Percentiles rank a stretch among this genome's conserved stretches.
Evolutionary conservation across 2,797 vertebrate species (phyloP).

Genomic region (Acanthiza pusilla): DNA sequence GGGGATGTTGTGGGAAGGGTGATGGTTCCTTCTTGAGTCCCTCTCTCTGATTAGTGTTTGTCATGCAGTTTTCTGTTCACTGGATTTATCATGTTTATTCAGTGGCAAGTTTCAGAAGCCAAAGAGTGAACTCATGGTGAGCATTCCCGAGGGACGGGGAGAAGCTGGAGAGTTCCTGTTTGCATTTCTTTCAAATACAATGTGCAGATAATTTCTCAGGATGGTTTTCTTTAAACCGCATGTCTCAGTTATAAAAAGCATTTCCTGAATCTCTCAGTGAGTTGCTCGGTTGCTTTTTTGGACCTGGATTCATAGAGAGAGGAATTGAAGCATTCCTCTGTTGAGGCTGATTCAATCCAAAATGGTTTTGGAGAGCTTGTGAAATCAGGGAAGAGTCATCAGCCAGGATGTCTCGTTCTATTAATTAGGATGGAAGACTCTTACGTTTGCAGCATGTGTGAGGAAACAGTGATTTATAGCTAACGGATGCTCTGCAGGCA

Average conservation of each 20-base stretch:
- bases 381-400: background rate
- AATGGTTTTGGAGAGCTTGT: background rate
- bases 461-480: background rate
- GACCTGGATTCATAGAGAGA: background rate
- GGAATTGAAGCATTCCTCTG: background rate
- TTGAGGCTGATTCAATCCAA: background rate
- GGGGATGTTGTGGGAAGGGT: background rate
- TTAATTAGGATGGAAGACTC: background rate
- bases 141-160: slow-evolving; percentile 11
- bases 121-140: slow-evolving; percentile 21
- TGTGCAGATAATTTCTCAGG: slow-evolving; percentile 3
- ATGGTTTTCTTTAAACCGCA: background rate
- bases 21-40: slow-evolving; percentile 6
- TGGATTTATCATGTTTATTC: slow-evolving; percentile 53
- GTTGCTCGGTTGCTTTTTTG: background rate
- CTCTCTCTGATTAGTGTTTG: background rate
- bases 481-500: slow-evolving; percentile 36
- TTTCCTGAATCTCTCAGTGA: background rate
- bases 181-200: background rate
- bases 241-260: background rate
- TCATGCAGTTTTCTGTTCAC: background rate
- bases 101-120: slow-evolving; percentile 26
- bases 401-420: background rate
- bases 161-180: slow-evolving; percentile 43
- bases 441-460: background rate